Evolutionary conservation across 1,140 invertebrate species (phyloP).

Genomic region (Venturia canescens): DNA sequence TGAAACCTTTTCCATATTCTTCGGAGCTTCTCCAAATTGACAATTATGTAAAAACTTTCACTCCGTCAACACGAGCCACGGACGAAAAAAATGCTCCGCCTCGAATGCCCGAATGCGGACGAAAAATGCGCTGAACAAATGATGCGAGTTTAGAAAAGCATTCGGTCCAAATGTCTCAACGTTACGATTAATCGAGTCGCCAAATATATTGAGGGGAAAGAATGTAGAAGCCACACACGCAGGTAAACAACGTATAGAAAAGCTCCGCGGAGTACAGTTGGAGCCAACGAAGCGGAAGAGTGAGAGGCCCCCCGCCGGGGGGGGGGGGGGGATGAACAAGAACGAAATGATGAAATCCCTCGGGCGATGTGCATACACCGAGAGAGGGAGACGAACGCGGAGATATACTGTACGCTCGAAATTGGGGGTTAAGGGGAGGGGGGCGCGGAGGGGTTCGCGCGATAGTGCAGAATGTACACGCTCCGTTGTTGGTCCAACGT

Average conservation of each 20-base stretch:
- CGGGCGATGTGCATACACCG: conserved; percentile 50
- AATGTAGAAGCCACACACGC: conserved; percentile 3
- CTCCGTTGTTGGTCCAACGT: conserved; percentile 31
- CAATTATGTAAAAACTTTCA: too few relatives aligned
- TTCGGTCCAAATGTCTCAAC: not conserved
- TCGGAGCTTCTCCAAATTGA: too few relatives aligned
- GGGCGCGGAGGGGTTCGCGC: too few relatives aligned
- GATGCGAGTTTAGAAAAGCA: not conserved
- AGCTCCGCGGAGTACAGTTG: not conserved
- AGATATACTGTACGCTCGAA: too few relatives aligned
- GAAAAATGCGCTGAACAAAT: too few relatives aligned
- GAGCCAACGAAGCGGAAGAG: not conserved
- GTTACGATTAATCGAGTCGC: conserved; percentile 14
- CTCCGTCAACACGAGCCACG: too few relatives aligned
- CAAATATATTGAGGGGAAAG: not conserved
- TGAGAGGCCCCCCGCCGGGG: too few relatives aligned
- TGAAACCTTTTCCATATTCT: too few relatives aligned
- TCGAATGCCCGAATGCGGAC: too few relatives aligned
- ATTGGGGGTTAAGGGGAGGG: too few relatives aligned
- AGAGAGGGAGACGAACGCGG: not conserved
- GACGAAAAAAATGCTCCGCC: too few relatives aligned
- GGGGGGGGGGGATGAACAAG: not conserved
- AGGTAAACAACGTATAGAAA: conserved; percentile 37
- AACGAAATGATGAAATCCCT: conserved; percentile 26
- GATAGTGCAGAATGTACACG: conserved; percentile 59